Conservation (phyloP, 2,113 vertebrate genomes). For the Hystrix brachyura region DNA sequence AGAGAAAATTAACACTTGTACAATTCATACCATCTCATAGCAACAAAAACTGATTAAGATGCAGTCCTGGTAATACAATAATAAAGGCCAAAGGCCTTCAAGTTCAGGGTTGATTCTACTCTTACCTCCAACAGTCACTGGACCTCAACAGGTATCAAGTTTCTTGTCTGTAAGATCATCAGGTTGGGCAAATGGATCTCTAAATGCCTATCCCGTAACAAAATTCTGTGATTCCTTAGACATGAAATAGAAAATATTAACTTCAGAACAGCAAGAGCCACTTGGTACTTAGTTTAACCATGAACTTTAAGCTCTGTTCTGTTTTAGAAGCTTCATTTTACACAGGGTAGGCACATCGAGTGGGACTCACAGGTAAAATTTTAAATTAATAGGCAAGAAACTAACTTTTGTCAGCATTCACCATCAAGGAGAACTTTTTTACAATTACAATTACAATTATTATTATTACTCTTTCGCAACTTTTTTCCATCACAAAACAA, state of each 20-base stretch:
- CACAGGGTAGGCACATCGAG: background rate
- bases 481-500: conserved; percentile 34
- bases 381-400: background rate
- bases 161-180: background rate
- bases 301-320: background rate
- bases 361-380: background rate
- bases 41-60: background rate
- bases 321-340: background rate
- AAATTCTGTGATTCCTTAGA: background rate
- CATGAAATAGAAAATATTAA: background rate
- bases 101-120: background rate
- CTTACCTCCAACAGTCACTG: background rate
- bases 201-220: background rate
- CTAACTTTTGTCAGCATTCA: background rate
- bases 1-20: background rate
- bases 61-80: background rate
- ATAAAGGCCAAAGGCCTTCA: background rate
- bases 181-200: background rate
- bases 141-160: background rate
- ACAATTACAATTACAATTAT: background rate
- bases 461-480: background rate
- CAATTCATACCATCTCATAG: background rate
- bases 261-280: background rate
- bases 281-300: background rate
- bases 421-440: background rate